These are phyloP conservation scores for Drosophila repletoides DNA, from an alignment of 1,140 invertebrate species.

Conservation along the genomic window DNA sequence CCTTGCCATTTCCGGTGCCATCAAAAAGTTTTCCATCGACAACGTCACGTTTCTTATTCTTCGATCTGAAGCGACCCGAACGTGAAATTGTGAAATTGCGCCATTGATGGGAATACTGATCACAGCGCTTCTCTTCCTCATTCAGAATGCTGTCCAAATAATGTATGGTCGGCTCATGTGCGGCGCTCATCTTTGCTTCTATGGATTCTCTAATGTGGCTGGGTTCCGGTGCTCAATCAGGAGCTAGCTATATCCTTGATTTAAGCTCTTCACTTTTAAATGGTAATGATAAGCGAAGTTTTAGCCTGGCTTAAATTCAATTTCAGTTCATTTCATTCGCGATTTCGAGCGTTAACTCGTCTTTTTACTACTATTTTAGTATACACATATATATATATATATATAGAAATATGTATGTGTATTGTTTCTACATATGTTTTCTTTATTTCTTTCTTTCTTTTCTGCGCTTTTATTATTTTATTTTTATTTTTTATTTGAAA, in stretches of 20 bases:
- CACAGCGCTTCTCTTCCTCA: constrained; percentile 78
- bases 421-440: constrained; percentile 21
- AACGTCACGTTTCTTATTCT: constrained; percentile 76
- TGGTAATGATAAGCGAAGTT: constrained; percentile 29
- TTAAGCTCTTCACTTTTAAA: constrained; percentile 6
- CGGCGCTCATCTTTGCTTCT: constrained; percentile 56
- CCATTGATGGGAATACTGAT: constrained; percentile 75
- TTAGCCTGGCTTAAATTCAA: constrained; percentile 13
- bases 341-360: constrained; percentile 23
- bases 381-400: constrained; percentile 3
- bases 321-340: constrained; percentile 40
- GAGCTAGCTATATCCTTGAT: background rate
- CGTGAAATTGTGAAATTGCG: constrained; percentile 79
- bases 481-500: too few relatives aligned
- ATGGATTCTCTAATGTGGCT: too few relatives aligned
- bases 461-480: constrained; percentile 5
- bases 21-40: constrained; percentile 78
- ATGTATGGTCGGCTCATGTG: constrained; percentile 75
- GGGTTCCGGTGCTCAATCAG: background rate
- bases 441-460: constrained; percentile 12
- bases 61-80: constrained; percentile 77
- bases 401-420: background rate
- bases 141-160: constrained; percentile 78
- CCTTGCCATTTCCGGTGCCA: constrained; percentile 32
- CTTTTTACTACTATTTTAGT: too few relatives aligned